Conservation (phyloP, 64 coral and sea anemone species). For the Stichodactyla mertensii region DNA sequence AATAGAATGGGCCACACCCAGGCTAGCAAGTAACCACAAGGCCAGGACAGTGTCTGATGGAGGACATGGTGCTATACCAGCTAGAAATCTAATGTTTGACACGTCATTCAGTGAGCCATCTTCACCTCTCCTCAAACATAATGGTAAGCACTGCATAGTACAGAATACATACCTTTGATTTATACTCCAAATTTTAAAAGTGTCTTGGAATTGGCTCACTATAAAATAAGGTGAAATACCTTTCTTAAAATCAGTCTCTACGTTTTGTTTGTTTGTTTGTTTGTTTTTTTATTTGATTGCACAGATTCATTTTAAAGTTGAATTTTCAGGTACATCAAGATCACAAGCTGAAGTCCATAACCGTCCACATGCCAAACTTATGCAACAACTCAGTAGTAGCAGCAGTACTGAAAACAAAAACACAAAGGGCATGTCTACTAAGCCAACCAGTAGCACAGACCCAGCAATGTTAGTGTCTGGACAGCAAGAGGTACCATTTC, state of each 20-base stretch:
- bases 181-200: no score
- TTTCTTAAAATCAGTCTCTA: no score
- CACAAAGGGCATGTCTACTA: background rate
- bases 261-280: no score
- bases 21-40: background rate
- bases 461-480: background rate
- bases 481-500: background rate
- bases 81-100: background rate
- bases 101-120: conserved; percentile 49
- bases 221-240: no score
- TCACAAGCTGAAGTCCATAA: background rate
- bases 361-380: background rate
- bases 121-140: conserved; percentile 44
- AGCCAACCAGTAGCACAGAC: background rate
- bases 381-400: background rate
- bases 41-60: conserved; percentile 1
- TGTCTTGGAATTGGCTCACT: no score
- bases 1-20: conserved; percentile 21
- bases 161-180: no score
- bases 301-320: background rate
- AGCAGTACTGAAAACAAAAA: background rate
- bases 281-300: no score
- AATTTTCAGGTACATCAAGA: background rate
- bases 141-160: background rate
- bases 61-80: background rate